These are phyloP conservation scores for Salvelinus sp. DNA, from an alignment of 2,113 vertebrate species.

Conservation along the genomic window DNA sequence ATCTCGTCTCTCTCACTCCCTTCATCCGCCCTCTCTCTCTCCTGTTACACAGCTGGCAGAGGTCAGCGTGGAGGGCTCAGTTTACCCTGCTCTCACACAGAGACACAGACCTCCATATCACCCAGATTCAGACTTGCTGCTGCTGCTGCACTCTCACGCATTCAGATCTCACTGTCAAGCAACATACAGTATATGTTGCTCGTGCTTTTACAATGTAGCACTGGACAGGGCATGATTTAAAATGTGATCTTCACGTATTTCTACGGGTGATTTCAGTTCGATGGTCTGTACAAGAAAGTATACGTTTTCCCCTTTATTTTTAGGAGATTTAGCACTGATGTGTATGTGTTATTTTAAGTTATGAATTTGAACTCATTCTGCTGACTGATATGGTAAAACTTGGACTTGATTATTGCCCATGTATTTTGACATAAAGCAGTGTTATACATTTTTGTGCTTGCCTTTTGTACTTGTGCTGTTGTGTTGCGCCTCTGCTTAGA, in stretches of 20 bases:
- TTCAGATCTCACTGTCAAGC: neutral
- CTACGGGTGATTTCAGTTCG: no score
- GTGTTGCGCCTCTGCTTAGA: neutral
- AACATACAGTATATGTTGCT: no score
- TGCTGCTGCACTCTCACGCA: neutral
- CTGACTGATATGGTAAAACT: no score
- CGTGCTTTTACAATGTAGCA: neutral
- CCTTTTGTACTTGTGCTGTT: neutral
- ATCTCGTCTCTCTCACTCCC: neutral
- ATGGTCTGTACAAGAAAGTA: no score
- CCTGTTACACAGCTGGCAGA: slow-evolving; percentile 12
- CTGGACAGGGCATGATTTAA: neutral
- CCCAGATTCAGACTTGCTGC: neutral
- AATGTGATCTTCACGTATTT: no score
- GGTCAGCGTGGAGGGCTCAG: neutral
- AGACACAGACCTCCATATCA: neutral
- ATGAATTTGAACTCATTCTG: no score
- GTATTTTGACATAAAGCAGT: neutral
- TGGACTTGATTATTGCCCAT: no score
- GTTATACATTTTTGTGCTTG: neutral
- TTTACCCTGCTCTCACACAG: slow-evolving; percentile 1
- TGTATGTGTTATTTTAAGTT: no score
- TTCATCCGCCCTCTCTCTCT: no score
- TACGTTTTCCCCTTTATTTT: no score
- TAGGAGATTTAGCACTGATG: no score